phyloP scores from a whole-genome alignment of 2,113 vertebrate genomes.

The Mystacornis crossleyi region DNA sequence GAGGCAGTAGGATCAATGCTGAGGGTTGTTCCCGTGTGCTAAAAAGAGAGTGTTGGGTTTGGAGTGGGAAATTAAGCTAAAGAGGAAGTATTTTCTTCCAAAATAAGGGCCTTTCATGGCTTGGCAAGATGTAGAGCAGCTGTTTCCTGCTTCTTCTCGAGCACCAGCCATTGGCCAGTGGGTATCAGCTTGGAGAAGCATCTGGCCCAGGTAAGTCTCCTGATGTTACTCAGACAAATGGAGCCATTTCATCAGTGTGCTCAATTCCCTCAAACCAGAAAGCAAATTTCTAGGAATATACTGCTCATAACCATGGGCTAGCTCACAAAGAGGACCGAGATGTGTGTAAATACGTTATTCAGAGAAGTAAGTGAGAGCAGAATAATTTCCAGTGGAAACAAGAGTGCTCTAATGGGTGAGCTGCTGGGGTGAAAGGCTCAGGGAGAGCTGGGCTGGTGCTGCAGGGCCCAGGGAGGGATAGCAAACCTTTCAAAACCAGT shows the following conservation, averaged over 20 bases:
- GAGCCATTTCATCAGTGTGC: background rate
- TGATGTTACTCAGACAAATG: background rate
- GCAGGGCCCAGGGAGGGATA: background rate
- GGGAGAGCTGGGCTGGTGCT: background rate
- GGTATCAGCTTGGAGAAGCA: background rate
- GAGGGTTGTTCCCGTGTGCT: rapidly evolving
- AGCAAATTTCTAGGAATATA: background rate
- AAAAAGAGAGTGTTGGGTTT: background rate
- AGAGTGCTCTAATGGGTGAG: rapidly evolving
- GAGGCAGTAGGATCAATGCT: rapidly evolving
- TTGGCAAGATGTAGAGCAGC: background rate
- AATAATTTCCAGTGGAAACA: background rate
- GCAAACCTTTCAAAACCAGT: background rate
- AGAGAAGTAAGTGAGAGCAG: background rate
- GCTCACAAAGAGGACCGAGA: background rate
- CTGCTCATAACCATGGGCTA: background rate
- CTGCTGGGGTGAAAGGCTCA: background rate
- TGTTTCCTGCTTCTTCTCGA: background rate
- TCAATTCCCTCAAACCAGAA: background rate
- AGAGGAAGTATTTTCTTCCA: background rate
- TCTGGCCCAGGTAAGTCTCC: background rate
- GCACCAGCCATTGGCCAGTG: background rate
- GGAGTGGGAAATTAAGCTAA: background rate
- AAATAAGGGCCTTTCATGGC: background rate
- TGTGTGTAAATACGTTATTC: background rate